phyloP scores from a whole-genome alignment of 1,140 invertebrate genomes.

The Drosophila busckii region DNA sequence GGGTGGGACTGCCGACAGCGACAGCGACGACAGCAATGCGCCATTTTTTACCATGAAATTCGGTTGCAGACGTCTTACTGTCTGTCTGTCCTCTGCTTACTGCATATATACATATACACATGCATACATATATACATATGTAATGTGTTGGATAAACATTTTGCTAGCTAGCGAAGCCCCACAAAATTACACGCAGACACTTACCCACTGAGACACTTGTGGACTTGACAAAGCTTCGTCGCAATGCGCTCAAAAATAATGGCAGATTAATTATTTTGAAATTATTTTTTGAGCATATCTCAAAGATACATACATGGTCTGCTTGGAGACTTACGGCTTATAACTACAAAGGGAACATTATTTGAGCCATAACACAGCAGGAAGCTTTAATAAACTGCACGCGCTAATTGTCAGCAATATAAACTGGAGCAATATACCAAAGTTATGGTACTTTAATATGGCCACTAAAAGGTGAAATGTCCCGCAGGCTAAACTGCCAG shows the following conservation, averaged over 20 bases:
- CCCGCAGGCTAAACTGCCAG: not conserved
- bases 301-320: no score
- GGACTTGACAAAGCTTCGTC: constrained; percentile 38
- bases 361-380: constrained; percentile 13
- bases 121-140: constrained; percentile 26
- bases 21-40: constrained; percentile 68
- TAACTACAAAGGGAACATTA: constrained; percentile 1
- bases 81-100: constrained; percentile 5
- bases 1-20: constrained; percentile 37
- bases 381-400: constrained; percentile 4
- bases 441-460: constrained; percentile 20
- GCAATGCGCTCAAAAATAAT: constrained; percentile 56
- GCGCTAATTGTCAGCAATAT: constrained; percentile 22
- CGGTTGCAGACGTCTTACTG: constrained; percentile 44
- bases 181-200: constrained; percentile 22
- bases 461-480: constrained; percentile 13
- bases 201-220: not conserved
- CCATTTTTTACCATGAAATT: constrained; percentile 74
- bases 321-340: no score
- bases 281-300: no score
- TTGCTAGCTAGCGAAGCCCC: constrained; percentile 51
- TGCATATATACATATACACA: not conserved
- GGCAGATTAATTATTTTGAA: no score
- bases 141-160: constrained; percentile 54
- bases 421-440: constrained; percentile 8